These are phyloP conservation scores for Campoletis raptor DNA, from an alignment of 2,888 invertebrate species.

Conservation along the genomic window DNA sequence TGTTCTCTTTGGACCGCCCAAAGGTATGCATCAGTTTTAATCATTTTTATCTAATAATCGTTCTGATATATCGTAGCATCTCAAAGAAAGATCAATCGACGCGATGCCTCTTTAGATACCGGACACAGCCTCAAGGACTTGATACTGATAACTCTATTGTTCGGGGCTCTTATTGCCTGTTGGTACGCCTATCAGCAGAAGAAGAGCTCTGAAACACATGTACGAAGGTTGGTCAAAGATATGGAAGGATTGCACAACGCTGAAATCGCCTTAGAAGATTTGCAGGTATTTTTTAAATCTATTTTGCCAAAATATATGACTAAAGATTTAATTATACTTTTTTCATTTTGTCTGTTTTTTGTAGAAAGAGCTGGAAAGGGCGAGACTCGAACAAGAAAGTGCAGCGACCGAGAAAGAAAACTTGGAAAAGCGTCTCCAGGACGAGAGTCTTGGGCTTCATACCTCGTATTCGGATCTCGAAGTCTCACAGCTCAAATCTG, in stretches of 20 bases:
- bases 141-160: slow-evolving; percentile 92
- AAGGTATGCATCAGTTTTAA: slow-evolving; percentile 88
- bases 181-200: slow-evolving; percentile 97
- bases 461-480: slow-evolving; percentile 93
- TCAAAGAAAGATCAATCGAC: slow-evolving; percentile 31
- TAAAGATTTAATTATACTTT: background rate
- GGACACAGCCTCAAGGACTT: slow-evolving; percentile 95
- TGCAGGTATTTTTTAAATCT: slow-evolving; percentile 87
- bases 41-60: background rate
- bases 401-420: slow-evolving; percentile 93
- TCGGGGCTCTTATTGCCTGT: slow-evolving; percentile 94
- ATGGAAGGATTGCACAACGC: slow-evolving; percentile 97
- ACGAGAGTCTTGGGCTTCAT: slow-evolving; percentile 90
- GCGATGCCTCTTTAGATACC: slow-evolving; percentile 86
- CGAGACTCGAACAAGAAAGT: slow-evolving; percentile 93
- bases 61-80: slow-evolving; percentile 7
- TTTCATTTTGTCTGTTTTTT: slow-evolving; percentile 43
- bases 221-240: slow-evolving; percentile 96
- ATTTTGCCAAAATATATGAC: background rate
- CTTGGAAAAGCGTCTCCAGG: slow-evolving; percentile 91
- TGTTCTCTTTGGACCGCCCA: slow-evolving; percentile 98
- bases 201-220: slow-evolving; percentile 93
- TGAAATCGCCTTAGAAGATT: slow-evolving; percentile 93
- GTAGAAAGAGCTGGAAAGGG: slow-evolving; percentile 90
- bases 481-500: slow-evolving; percentile 92